A percentile compares a stretch with the other conserved stretches of the same genome.
phyloP scores from a whole-genome alignment of 2,113 vertebrate genomes.

The Stegastes partitus region DNA sequence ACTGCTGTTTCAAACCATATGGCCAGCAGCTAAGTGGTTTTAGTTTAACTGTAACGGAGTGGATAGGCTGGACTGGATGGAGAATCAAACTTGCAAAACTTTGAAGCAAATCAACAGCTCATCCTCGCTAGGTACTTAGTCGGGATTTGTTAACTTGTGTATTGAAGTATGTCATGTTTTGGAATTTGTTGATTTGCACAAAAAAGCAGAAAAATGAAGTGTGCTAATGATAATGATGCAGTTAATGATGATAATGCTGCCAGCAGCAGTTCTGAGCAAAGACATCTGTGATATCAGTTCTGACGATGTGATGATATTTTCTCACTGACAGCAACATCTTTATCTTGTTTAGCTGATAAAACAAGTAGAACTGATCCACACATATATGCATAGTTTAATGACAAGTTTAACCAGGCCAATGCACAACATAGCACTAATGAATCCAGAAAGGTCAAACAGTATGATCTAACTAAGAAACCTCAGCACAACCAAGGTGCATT shows the following conservation, averaged over 20 bases:
- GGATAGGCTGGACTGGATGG: too few species aligned
- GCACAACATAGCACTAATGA: background rate
- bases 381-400: background rate
- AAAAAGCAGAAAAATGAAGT: constrained; percentile 9
- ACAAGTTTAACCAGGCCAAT: background rate
- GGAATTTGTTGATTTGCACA: constrained; percentile 60
- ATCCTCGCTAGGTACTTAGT: constrained; percentile 51
- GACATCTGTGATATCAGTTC: constrained; percentile 41
- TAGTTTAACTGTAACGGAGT: background rate
- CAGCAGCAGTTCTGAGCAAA: constrained; percentile 34
- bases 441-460: constrained; percentile 4
- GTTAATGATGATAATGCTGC: constrained; percentile 48
- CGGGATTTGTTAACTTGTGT: constrained; percentile 64
- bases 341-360: constrained; percentile 17
- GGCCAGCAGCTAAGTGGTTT: background rate
- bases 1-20: background rate
- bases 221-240: constrained; percentile 61
- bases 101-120: constrained; percentile 17
- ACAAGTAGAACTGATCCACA: background rate
- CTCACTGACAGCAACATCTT: constrained; percentile 11
- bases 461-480: constrained; percentile 6
- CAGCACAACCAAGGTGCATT: constrained; percentile 32
- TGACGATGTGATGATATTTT: constrained; percentile 19
- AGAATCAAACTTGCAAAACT: constrained; percentile 5
- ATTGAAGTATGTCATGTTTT: constrained; percentile 59